Base-by-base conservation (phyloP, 1,140 invertebrate genomes). In the Colletes gigas region DNA sequence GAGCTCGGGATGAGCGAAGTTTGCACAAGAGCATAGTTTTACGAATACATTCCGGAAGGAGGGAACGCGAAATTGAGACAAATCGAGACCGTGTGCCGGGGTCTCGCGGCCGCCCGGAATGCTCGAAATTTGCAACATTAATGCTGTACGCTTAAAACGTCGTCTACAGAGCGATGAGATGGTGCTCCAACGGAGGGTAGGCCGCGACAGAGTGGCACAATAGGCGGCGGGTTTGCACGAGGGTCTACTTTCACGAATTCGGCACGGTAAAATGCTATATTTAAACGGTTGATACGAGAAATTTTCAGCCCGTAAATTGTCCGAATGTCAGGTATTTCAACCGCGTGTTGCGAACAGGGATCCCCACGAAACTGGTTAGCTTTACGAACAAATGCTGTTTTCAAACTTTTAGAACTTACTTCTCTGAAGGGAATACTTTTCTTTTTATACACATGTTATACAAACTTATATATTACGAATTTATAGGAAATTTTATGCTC, bases 1-100 rank as follows among this genome's bases (percentile, higher is more conserved):
- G 14, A 6, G 41, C 0, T 39, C 14, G 17, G 41, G 15, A 21
- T 4, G 50, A 12, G 10, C 8, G 10, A 55, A 65, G 69, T 79
- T 79, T 79, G 30, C 21, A 66, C 77, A 41, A 41, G 57, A 66
- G 66, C 14, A 74, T 15, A 30, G 73, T 60, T 83, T 19, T 39
- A 50, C 30, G 69, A 55, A 77, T 78, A 70, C 54, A 15, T 47
- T 52, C 59, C 73, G 47, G 55, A 41, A 57, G 79, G 39, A 30
- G n/a, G 67, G 9, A 57, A 44, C 74, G 79, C 19, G 55, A 52
- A 59, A 84, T 84, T 79, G 78, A 70, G 62, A 84, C 68, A 70
- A 75, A 71, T 75, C 75, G 67, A 69, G 55, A 50, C 52, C 60
- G 77, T 72, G 77, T 19, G 77, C 60, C 39, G 14, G 57, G 54